Conservation (phyloP, 2,888 invertebrate species). For the Nymphalis c-album region DNA sequence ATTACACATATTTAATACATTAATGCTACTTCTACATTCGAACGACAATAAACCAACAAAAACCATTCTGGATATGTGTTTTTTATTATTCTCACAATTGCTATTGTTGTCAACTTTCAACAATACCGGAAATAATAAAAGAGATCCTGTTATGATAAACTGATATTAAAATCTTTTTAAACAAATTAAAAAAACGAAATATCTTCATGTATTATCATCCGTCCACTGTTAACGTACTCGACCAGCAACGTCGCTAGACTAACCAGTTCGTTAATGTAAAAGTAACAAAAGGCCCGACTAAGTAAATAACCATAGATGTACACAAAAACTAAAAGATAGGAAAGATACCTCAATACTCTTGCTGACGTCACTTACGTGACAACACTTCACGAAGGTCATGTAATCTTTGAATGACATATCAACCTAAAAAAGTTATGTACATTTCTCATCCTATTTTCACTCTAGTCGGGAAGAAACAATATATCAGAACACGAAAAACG, state of each 20-base stretch:
- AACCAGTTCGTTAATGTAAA: conserved; percentile 27
- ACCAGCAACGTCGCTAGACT: conserved; percentile 11
- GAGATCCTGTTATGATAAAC: conserved; percentile 33
- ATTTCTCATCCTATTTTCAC: no score
- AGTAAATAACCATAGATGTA: background rate
- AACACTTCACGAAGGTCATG: no score
- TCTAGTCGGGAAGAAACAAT: conserved; percentile 14
- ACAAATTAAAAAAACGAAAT: conserved; percentile 35
- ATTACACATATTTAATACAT: background rate
- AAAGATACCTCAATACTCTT: background rate
- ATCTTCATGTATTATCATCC: conserved; percentile 34
- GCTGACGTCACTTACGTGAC: no score
- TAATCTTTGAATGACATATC: no score
- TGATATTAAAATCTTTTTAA: conserved; percentile 33
- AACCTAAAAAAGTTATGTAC: no score
- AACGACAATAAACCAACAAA: conserved; percentile 18
- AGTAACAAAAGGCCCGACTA: conserved; percentile 16
- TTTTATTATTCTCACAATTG: conserved; percentile 38
- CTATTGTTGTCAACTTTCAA: conserved; percentile 36
- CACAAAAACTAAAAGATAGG: background rate
- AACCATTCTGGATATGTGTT: conserved; percentile 22
- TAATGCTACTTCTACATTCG: conserved; percentile 24
- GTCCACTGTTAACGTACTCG: conserved; percentile 22
- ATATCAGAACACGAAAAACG: conserved; percentile 5
- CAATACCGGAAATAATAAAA: conserved; percentile 40